Base-by-base conservation (phyloP, 2,888 invertebrate species). In the Cheilosia pagana region DNA sequence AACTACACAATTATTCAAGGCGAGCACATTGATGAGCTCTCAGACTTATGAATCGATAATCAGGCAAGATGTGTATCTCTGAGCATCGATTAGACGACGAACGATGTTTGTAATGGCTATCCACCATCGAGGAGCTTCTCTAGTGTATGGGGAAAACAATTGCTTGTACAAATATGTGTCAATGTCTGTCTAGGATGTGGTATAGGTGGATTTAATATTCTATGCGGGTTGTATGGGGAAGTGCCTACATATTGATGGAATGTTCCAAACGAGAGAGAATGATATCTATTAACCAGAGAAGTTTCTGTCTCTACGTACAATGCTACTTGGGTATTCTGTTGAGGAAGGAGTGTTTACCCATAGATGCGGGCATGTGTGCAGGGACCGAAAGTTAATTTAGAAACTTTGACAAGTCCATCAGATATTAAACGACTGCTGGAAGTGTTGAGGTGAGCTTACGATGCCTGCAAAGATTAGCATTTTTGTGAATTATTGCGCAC, bases 11-110 rank as follows among this genome's bases (percentile, higher is more conserved):
- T 41, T 75, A 57, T 55, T 53, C 45, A 48, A 48, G 7, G 14
- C 48, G 48, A 28, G 21, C n/a, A 31, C 52, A 41, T 31, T 6
- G 41, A 50, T 28, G 16, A 2, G 14, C 14, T 41, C 67, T 72
- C 43, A 65, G 70, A 76, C 71, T 53, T 50, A 65, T 71, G 53
- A 82, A 82, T 82, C 65, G 60, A 82, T 71, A 63, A 53, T 50
- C 39, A 68, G 55, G 23, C 5, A 10, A 50, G 67, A 67, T 31
- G 60, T 45, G 41, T 72, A 63, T 74, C 60, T 35, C 16, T 16
- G 14, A 48, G 65, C 77, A 75, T 81, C 72, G 71, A 77, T 82
- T 77, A 77, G 65, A 57, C 16, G 28, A n/a, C n/a, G 43, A 39
- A 21, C 21, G 19, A 3, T 19, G 48, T 23, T 50, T 25, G 23